These are phyloP conservation scores for Rynchops niger DNA, from an alignment of 2,113 vertebrate species.

Conservation along the genomic window DNA sequence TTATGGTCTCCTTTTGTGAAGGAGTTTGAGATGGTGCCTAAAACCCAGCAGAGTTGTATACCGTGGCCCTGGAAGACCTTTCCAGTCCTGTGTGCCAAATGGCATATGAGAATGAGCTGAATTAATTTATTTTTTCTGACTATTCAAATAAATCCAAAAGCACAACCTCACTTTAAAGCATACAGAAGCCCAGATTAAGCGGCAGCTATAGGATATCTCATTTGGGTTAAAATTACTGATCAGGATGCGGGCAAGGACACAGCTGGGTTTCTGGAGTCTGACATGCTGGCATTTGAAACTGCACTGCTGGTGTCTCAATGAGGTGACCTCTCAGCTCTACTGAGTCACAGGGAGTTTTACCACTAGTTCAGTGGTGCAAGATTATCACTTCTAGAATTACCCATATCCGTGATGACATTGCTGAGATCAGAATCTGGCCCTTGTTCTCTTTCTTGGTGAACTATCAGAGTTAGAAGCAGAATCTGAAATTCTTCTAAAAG, in stretches of 20 bases:
- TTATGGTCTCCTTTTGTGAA: background rate
- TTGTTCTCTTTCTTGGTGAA: background rate
- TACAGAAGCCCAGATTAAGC: background rate
- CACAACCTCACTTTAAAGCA: background rate
- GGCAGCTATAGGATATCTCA: background rate
- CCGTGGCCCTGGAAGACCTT: background rate
- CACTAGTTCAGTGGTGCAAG: background rate
- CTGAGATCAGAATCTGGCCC: background rate
- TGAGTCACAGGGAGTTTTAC: background rate
- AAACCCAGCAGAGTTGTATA: background rate
- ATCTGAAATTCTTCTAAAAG: background rate
- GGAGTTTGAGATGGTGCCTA: background rate
- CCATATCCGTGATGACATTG: background rate
- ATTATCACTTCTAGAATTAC: background rate
- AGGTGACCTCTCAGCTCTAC: background rate
- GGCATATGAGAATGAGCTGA: background rate
- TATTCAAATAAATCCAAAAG: background rate
- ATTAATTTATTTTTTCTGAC: background rate
- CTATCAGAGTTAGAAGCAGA: background rate
- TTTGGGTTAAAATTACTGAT: background rate
- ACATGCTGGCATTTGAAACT: background rate
- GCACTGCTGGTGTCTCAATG: background rate
- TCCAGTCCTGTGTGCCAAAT: background rate
- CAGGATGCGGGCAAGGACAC: background rate
- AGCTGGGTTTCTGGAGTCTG: background rate